Base-by-base conservation (phyloP, 2,888 invertebrate species). In the Acronicta aceris region DNA sequence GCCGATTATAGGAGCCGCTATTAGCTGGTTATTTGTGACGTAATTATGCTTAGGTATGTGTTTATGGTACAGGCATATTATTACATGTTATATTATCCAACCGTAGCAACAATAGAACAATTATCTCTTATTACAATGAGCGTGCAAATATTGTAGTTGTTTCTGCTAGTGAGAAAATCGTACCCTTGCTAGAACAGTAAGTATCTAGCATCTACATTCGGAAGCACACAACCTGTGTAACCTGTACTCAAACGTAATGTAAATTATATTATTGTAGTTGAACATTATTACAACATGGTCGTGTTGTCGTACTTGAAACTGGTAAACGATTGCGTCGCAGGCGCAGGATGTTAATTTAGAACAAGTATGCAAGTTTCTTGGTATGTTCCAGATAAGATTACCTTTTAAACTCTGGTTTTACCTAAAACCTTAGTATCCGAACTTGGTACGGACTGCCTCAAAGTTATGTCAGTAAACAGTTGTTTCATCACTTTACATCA, bases 61-160 rank as follows among this genome's bases (percentile, higher is more conserved):
- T 62, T 69, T 48, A 71, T 41, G 10, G 45, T n/a, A 17, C 33
- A 54, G 56, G 49, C 43, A 54, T 59, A 61, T 57, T 74, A 74
- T 71, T 59, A 68, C 53, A 60, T 50, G 43, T 58, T 46, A 52
- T 71, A 65, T 72, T 71, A 77, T 74, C 69, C 57, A 76, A 77
- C 59, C 51, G 58, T 48, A 58, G 49, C 51, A 73, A 77, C 76
- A 75, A 78, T 75, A 52, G 65, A 53, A 54, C 71, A 46, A 71
- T 78, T 64, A 73, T 74, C 65, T 72, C 75, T 68, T 65, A 42
- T 17, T 51, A 58, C 59, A 63, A 62, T 65, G 51, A 49, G 38
- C 52, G 45, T 49, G 54, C 58, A 59, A 50, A 60, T 46, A n/a
- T 38, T 38, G 43, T 42, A 17, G 9, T 59, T 36, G 30, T 59